These are phyloP conservation scores for Solenodon paradoxus DNA, from an alignment of 2,113 vertebrate species.

Conservation along the genomic window DNA sequence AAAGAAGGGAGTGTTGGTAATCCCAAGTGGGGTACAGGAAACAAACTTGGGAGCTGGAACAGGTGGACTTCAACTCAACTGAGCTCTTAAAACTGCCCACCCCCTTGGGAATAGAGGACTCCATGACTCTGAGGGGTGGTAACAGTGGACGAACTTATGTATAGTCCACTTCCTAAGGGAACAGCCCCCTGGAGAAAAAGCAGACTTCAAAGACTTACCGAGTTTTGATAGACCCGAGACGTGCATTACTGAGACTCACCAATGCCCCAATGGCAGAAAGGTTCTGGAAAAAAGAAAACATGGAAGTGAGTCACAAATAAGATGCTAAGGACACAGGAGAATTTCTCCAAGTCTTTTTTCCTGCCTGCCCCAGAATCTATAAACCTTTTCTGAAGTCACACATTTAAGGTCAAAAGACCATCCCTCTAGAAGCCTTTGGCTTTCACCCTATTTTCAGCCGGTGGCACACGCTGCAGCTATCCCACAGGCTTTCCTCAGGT, in stretches of 20 bases:
- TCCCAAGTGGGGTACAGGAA: background rate
- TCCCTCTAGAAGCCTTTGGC: background rate
- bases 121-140: background rate
- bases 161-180: background rate
- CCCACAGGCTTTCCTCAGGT: background rate
- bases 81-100: background rate
- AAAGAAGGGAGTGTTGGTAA: background rate
- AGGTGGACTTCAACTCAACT: background rate
- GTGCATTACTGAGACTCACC: constrained; percentile 85
- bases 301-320: background rate
- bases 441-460: background rate
- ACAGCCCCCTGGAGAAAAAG: background rate
- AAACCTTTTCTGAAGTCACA: background rate
- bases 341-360: background rate
- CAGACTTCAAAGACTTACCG: constrained; percentile 80
- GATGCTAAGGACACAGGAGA: background rate
- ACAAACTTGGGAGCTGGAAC: background rate
- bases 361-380: background rate
- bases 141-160: background rate
- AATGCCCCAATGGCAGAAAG: constrained; percentile 83
- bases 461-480: background rate
- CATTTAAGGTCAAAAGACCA: background rate
- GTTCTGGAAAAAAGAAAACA: constrained; percentile 75
- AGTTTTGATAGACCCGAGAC: constrained; percentile 88
- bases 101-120: background rate